Base-by-base conservation (phyloP, 1,140 invertebrate species). In the Eriocheir sinensis region DNA sequence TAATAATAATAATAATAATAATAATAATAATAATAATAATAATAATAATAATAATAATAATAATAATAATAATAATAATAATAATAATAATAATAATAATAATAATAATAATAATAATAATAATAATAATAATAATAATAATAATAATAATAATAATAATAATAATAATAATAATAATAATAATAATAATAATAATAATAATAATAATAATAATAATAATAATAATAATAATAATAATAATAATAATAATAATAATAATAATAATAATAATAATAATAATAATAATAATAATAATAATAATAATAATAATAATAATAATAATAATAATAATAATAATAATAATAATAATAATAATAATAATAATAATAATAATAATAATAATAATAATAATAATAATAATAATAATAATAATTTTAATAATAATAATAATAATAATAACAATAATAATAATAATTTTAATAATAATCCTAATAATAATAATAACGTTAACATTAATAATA, bases 151-250 rank as follows among this genome's bases (percentile, higher is more conserved):
- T 2, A 21, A 21, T n/a, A 72, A 21, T n/a, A 72, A 21, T n/a
- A 72, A n/a, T n/a, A 72, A 72, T n/a, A 72, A 72, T n/a, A 72
- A 72, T n/a, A 72, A 72, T n/a, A 72, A 72, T n/a, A 72, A 72
- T n/a, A 72, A 53, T n/a, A n/a, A 72, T n/a, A 72, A 72, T 8
- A 40, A 38, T 15, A n/a, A n/a, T n/a, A n/a, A n/a, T n/a, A n/a
- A 8, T 15, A 8, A 15, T 4, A 8, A 48, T 48, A 48, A 53
- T 15, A 48, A 48, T 21, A 72, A 72, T 21, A 72, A 72, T 21
- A 72, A 72, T 3, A 8, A 72, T 21, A 72, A 72, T 2, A 72
- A 72, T 2, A 48, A 72, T 21, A 72, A 72, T 21, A 72, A 72
- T 2, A 72, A 21, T n/a, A n/a, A n/a, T n/a, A n/a, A n/a, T n/a